phyloP scores from a whole-genome alignment of 2,113 vertebrate genomes.

The Poecilia latipinna region DNA sequence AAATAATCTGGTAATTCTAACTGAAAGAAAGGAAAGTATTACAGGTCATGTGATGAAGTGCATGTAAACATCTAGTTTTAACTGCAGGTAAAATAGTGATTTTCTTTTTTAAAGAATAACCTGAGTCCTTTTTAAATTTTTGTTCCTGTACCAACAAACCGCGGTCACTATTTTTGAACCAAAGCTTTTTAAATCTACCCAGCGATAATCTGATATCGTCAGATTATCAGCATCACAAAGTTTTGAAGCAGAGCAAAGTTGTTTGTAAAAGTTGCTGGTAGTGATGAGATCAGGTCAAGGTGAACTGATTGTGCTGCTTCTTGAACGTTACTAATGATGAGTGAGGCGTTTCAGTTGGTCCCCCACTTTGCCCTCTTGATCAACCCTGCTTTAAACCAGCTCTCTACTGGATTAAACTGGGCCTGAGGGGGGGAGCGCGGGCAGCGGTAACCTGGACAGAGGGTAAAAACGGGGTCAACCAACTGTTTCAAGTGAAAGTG shows the following conservation, averaged over 20 bases:
- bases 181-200: neutral
- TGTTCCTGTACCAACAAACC: neutral
- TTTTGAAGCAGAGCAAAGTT: neutral
- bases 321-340: neutral
- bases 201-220: neutral
- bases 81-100: neutral
- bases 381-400: conserved; percentile 60
- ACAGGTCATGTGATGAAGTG: too few species aligned
- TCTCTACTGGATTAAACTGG: conserved; percentile 75
- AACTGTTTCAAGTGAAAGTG: conserved; percentile 80
- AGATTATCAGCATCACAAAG: neutral
- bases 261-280: neutral
- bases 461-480: conserved; percentile 58
- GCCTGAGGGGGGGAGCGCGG: conserved; percentile 64
- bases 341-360: conserved; percentile 32
- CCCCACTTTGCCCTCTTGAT: conserved; percentile 69
- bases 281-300: conserved; percentile 30
- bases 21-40: too few species aligned
- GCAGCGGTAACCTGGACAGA: conserved; percentile 64
- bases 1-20: too few species aligned
- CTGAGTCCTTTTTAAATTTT: neutral
- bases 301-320: conserved; percentile 1
- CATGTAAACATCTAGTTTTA: neutral
- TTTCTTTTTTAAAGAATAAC: neutral
- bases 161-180: neutral